Conservation (phyloP, 2,113 vertebrate species). For the Clarias macrocephalus region DNA sequence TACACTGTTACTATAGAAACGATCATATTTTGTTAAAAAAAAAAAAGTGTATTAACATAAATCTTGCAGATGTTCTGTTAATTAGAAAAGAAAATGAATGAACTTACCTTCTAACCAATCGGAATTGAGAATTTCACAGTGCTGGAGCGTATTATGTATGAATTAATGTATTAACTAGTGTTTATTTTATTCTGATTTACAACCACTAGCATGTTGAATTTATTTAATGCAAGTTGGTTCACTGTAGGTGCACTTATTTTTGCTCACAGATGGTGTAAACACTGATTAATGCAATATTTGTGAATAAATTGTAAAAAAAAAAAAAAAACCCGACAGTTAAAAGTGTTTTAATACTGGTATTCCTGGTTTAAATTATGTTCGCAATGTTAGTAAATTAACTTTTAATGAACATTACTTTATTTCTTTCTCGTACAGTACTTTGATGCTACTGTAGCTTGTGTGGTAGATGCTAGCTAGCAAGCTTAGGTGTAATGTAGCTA, state of each 20-base stretch:
- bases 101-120: not conserved
- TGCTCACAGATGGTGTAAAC: not conserved
- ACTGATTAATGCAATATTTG: not conserved
- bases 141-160: not conserved
- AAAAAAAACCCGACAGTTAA: too few species aligned
- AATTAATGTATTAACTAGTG: not conserved
- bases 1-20: not conserved
- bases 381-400: not conserved
- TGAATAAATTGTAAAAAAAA: not conserved
- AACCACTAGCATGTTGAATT: not conserved
- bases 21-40: not conserved
- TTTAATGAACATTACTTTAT: not conserved
- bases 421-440: not conserved
- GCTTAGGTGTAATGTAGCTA: not conserved
- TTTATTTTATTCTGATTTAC: not conserved
- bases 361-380: not conserved
- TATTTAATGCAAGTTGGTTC: not conserved
- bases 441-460: not conserved
- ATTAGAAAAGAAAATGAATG: not conserved
- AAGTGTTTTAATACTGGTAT: not conserved
- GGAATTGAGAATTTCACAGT: not conserved
- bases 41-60: not conserved
- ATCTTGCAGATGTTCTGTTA: not conserved
- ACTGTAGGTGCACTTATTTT: not conserved
- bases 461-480: not conserved